phyloP scores from a whole-genome alignment of 1,140 invertebrate species.

The Euwallacea similis region DNA sequence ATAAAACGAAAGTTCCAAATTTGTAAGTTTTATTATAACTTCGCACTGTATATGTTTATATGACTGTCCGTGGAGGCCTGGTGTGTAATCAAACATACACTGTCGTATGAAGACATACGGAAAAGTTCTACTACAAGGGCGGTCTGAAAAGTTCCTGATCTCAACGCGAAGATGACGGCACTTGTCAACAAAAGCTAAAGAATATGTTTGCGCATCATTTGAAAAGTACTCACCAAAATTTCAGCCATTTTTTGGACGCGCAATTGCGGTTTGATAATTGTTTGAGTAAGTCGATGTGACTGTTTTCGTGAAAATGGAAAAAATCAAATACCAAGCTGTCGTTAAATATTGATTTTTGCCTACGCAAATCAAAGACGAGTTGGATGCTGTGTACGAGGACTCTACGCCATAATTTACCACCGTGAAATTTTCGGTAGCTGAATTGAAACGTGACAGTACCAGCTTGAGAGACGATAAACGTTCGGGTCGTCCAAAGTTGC shows the following conservation, averaged over 20 bases:
- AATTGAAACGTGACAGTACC: constrained; percentile 49
- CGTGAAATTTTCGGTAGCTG: constrained; percentile 46
- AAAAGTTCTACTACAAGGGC: neutral
- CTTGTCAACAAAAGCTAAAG: constrained; percentile 13
- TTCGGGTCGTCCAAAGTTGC: neutral
- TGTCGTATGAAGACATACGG: too few relatives aligned
- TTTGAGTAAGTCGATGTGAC: neutral
- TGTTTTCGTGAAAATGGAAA: constrained; percentile 29
- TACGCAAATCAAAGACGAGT: constrained; percentile 38
- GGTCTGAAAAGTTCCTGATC: constrained; percentile 14
- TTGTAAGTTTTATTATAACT: too few relatives aligned
- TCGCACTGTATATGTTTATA: too few relatives aligned
- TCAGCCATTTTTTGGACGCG: constrained; percentile 12
- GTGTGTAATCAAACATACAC: too few relatives aligned
- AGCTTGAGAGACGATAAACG: constrained; percentile 41
- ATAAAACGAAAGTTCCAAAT: too few relatives aligned
- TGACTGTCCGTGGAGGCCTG: too few relatives aligned
- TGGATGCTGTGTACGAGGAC: constrained; percentile 44
- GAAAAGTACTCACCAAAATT: constrained; percentile 13
- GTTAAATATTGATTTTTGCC: constrained; percentile 41
- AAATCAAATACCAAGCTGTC: constrained; percentile 37
- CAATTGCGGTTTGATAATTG: constrained; percentile 16
- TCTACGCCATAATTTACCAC: constrained; percentile 47
- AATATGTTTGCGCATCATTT: constrained; percentile 2
- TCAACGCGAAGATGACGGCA: constrained; percentile 4